phyloP scores from a whole-genome alignment of 1,140 invertebrate genomes.

The Drosophila tsacasi region DNA sequence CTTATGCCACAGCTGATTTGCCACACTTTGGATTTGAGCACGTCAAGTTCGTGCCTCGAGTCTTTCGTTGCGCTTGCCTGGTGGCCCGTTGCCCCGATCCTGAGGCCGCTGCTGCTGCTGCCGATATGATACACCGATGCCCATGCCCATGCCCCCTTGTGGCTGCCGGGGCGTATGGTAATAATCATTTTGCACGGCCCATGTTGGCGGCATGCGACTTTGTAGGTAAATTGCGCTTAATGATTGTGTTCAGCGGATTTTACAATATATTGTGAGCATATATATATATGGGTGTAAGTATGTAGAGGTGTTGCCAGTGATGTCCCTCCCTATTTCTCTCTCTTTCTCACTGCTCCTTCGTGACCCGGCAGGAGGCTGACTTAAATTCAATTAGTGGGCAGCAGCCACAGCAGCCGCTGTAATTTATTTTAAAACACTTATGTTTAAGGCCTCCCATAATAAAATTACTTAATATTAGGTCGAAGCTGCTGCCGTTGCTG shows the following conservation, averaged over 20 bases:
- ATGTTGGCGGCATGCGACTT: constrained; percentile 75
- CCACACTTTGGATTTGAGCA: constrained; percentile 81
- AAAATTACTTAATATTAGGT: constrained; percentile 78
- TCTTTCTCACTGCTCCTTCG: constrained; percentile 20
- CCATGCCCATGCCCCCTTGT: constrained; percentile 17
- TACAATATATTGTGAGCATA: constrained; percentile 58
- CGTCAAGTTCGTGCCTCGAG: constrained; percentile 81
- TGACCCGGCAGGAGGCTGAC: constrained; percentile 62
- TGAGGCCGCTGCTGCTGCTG: constrained; percentile 12
- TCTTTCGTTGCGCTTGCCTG: constrained; percentile 79
- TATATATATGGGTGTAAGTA: constrained; percentile 9
- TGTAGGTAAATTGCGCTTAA: constrained; percentile 84
- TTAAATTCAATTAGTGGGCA: constrained; percentile 80
- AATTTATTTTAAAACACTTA: constrained; percentile 76
- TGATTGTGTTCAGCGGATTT: constrained; percentile 78
- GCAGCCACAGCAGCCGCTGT: constrained; percentile 63
- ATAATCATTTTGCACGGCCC: constrained; percentile 74
- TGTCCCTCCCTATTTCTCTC: constrained; percentile 46
- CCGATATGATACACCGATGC: constrained; percentile 12
- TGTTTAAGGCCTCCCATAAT: constrained; percentile 50
- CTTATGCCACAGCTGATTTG: constrained; percentile 64
- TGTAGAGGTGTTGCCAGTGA: constrained; percentile 66
- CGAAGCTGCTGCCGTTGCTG: constrained; percentile 31
- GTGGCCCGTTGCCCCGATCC: constrained; percentile 63
- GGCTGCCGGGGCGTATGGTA: constrained; percentile 68